phyloP scores from a whole-genome alignment of 2,797 vertebrate species.

The Sparidentex hasta region DNA sequence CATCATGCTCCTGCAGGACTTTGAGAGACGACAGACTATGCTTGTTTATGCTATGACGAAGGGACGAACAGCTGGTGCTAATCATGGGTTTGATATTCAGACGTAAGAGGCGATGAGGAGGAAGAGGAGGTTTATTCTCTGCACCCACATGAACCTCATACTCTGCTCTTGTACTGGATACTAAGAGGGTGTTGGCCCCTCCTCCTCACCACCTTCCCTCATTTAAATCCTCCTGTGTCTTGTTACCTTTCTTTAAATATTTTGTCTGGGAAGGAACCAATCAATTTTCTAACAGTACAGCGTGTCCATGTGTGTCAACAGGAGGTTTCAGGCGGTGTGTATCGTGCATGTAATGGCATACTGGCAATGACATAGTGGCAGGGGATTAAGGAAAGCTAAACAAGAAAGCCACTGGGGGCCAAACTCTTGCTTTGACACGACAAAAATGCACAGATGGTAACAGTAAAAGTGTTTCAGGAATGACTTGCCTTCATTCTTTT shows the following conservation, averaged over 20 bases:
- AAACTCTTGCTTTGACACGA: slow-evolving; percentile 60
- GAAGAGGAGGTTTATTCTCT: slow-evolving; percentile 50
- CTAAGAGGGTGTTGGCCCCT: slow-evolving; percentile 16
- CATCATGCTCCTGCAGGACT: slow-evolving; percentile 55
- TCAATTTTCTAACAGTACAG: slow-evolving; percentile 75
- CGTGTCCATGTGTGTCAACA: slow-evolving; percentile 60
- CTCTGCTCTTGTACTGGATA: slow-evolving; percentile 41
- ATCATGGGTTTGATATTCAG: slow-evolving; percentile 77
- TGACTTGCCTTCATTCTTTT: slow-evolving; percentile 34
- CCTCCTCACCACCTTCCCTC: slow-evolving; percentile 20
- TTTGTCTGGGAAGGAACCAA: slow-evolving; percentile 85
- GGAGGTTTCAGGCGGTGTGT: slow-evolving; percentile 30
- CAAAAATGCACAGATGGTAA: slow-evolving; percentile 71
- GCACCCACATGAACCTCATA: slow-evolving; percentile 65
- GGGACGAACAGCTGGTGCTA: slow-evolving; percentile 75
- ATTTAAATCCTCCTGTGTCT: slow-evolving; percentile 69
- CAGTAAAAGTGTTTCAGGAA: slow-evolving; percentile 59
- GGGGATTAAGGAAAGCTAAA: slow-evolving; percentile 58
- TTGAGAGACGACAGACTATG: slow-evolving; percentile 56
- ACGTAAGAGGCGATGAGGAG: slow-evolving; percentile 69
- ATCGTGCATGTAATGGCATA: slow-evolving; percentile 46
- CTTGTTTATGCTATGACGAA: slow-evolving; percentile 71
- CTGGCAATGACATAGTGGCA: slow-evolving; percentile 56
- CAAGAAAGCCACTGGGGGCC: slow-evolving; percentile 65
- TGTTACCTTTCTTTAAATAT: slow-evolving; percentile 82